phyloP scores from a whole-genome alignment of 2,113 vertebrate species.

The Phyllostomus hastatus region DNA sequence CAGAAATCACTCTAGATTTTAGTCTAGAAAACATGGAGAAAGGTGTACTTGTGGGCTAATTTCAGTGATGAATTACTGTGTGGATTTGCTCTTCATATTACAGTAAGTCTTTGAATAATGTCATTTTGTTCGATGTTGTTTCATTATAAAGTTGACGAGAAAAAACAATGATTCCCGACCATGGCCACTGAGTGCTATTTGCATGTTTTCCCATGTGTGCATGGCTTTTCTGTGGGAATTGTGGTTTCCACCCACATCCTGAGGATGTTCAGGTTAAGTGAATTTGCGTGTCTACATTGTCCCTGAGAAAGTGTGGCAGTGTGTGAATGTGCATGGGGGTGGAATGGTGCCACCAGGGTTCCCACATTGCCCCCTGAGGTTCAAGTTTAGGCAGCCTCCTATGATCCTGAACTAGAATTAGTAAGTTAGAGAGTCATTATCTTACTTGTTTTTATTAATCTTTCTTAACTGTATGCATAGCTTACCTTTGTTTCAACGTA shows the following conservation, averaged over 20 bases:
- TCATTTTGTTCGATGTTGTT: background rate
- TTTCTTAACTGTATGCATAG: background rate
- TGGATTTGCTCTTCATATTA: background rate
- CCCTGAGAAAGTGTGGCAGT: no score
- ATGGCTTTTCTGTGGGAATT: background rate
- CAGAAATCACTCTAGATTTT: background rate
- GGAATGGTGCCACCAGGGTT: background rate
- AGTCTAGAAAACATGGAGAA: background rate
- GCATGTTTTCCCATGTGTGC: background rate
- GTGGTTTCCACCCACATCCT: background rate
- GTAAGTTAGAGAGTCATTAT: background rate
- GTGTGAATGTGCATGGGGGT: background rate
- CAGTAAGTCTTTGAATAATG: background rate
- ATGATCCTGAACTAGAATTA: background rate
- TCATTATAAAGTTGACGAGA: background rate
- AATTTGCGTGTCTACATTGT: background rate
- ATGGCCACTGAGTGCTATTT: background rate
- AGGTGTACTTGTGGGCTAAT: background rate
- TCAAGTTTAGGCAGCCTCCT: background rate
- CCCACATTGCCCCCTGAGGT: background rate
- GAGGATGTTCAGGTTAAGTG: background rate
- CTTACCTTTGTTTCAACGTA: background rate
- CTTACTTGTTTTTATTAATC: background rate
- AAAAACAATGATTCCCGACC: background rate
- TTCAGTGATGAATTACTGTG: background rate